A percentile compares a stretch with the other conserved stretches of the same genome.
Evolutionary conservation across 2,888 invertebrate genomes (phyloP).

Genomic region (Polydrusus pterygomalis): DNA sequence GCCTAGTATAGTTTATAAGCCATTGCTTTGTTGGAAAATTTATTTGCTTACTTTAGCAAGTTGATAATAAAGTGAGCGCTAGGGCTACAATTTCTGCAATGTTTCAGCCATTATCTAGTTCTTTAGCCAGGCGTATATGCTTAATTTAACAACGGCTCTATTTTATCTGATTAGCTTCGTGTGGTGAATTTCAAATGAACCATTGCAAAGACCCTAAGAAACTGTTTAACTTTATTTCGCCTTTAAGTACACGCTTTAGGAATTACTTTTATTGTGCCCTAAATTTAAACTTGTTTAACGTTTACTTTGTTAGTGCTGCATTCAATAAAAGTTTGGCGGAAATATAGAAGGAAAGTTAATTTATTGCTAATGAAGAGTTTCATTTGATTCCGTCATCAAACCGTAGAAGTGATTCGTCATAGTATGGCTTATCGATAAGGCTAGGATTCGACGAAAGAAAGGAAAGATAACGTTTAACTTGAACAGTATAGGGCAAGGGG

Average conservation of each 20-base stretch:
- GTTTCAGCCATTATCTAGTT: slow-evolving; percentile 56
- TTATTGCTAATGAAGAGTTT: too few species aligned
- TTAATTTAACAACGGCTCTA: slow-evolving; percentile 55
- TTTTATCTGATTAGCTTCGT: slow-evolving; percentile 56
- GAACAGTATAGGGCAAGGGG: too few species aligned
- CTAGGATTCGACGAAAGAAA: too few species aligned
- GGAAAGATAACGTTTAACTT: too few species aligned
- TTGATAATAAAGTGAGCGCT: slow-evolving; percentile 54
- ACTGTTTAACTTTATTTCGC: slow-evolving; percentile 50
- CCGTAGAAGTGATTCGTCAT: too few species aligned
- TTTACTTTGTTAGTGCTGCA: slow-evolving; percentile 11
- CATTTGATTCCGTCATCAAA: too few species aligned
- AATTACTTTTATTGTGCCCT: slow-evolving; percentile 45
- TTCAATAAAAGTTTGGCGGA: neutral
- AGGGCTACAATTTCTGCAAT: slow-evolving; percentile 54
- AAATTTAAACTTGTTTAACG: slow-evolving; percentile 16
- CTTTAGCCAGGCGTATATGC: slow-evolving; percentile 50
- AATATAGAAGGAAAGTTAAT: neutral
- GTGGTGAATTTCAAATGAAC: slow-evolving; percentile 53
- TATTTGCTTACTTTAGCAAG: slow-evolving; percentile 54
- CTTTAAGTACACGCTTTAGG: slow-evolving; percentile 49
- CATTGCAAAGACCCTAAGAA: slow-evolving; percentile 46
- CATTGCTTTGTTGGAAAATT: slow-evolving; percentile 46
- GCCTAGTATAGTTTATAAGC: neutral
- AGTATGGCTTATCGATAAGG: too few species aligned